Evolutionary conservation across 2,888 invertebrate species (phyloP).

Genomic region (Aphidoletes aphidimyza): DNA sequence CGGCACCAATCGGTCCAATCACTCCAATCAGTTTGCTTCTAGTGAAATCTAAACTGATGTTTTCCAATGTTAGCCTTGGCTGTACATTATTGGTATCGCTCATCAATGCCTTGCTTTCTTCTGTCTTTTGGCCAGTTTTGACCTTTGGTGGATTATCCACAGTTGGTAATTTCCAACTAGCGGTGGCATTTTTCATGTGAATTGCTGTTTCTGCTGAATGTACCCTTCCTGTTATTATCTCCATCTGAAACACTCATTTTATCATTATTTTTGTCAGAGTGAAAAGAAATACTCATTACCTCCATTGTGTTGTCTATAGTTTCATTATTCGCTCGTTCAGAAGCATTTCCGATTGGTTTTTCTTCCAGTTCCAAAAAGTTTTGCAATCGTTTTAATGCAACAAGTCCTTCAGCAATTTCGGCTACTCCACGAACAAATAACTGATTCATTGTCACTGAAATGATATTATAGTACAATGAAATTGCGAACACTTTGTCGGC

Average conservation of each 20-base stretch:
- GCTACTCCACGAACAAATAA: slow-evolving; percentile 77
- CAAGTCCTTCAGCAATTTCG: slow-evolving; percentile 81
- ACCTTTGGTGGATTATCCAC: too few species aligned
- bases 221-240: slow-evolving; percentile 58
- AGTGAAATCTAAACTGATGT: slow-evolving; percentile 65
- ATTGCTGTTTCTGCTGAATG: slow-evolving; percentile 57
- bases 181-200: slow-evolving; percentile 62
- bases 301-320: neutral
- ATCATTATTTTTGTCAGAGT: slow-evolving; percentile 60
- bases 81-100: too few species aligned
- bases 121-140: too few species aligned
- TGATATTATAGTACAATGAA: slow-evolving; percentile 69
- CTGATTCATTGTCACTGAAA: slow-evolving; percentile 70
- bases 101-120: too few species aligned
- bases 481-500: slow-evolving; percentile 69
- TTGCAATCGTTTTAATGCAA: slow-evolving; percentile 77
- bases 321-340: slow-evolving; percentile 56
- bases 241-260: slow-evolving; percentile 69
- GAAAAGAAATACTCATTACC: neutral
- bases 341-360: too few species aligned
- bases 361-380: slow-evolving; percentile 66
- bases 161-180: slow-evolving; percentile 67
- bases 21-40: slow-evolving; percentile 74
- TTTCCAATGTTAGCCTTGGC: slow-evolving; percentile 63
- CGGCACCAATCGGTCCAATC: slow-evolving; percentile 80